Conservation (phyloP, 2,113 vertebrate genomes). For the Speoplatyrhinus poulsoni region DNA sequence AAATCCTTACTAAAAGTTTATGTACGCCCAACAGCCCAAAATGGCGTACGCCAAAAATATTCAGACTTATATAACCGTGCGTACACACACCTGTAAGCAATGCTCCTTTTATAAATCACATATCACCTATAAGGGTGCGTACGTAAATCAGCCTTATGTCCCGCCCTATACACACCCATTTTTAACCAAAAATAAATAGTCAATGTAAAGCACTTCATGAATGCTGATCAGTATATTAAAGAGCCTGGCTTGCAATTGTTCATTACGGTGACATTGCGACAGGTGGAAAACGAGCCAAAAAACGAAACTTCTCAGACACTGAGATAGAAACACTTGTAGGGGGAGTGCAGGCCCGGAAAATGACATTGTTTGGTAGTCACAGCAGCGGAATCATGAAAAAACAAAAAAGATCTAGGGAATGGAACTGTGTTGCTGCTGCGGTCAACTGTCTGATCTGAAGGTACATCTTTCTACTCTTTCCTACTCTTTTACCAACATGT, state of each 20-base stretch:
- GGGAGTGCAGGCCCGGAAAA: no score
- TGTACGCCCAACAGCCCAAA: background rate
- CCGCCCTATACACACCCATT: background rate
- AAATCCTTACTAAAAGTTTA: conserved; percentile 30
- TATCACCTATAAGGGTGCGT: background rate
- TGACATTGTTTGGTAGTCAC: background rate
- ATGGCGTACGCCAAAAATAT: background rate
- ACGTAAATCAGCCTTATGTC: background rate
- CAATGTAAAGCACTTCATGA: background rate
- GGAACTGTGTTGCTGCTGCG: background rate
- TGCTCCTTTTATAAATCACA: background rate
- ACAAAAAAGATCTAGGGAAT: background rate
- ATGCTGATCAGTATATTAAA: background rate
- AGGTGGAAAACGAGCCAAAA: background rate
- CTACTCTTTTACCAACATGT: no score
- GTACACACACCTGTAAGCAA: background rate
- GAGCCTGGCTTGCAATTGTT: background rate
- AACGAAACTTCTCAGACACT: background rate
- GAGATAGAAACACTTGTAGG: background rate
- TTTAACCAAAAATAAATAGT: background rate
- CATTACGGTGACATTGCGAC: background rate
- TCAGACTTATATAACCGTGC: background rate
- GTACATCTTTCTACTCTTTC: no score
- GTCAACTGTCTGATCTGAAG: background rate
- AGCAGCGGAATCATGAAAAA: background rate